phyloP scores from a whole-genome alignment of 2,888 invertebrate species.

The Machimus atricapillus region DNA sequence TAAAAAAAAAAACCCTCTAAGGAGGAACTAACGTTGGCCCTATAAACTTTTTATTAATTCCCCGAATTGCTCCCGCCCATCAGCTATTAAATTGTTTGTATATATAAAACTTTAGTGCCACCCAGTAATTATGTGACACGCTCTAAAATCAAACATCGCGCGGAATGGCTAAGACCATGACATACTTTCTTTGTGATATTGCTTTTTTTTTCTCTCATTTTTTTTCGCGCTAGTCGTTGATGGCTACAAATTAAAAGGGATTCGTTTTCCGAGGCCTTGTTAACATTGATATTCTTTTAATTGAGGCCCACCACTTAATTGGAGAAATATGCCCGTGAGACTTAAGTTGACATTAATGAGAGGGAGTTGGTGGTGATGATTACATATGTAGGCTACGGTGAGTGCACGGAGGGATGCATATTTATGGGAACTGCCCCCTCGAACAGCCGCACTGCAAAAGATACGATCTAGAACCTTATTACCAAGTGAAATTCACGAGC shows the following conservation, averaged over 20 bases:
- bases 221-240: neutral
- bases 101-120: neutral
- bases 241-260: neutral
- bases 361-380: neutral
- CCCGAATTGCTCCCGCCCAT: neutral
- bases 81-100: neutral
- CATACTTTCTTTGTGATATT: neutral
- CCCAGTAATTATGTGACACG: neutral
- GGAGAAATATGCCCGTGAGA: neutral
- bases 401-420: neutral
- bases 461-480: neutral
- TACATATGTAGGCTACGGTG: neutral
- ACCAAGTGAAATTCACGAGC: neutral
- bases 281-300: constrained; percentile 10
- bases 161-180: neutral
- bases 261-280: neutral
- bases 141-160: neutral
- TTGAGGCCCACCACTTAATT: constrained; percentile 2
- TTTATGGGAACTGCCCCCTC: neutral
- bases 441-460: neutral
- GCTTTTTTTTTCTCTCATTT: neutral
- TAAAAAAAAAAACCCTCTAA: neutral
- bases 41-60: neutral
- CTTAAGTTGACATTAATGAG: neutral
- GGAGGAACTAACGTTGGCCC: neutral